Evolutionary conservation across 2,113 vertebrate species (phyloP).

Genomic region (Burhinus oedicnemus): DNA sequence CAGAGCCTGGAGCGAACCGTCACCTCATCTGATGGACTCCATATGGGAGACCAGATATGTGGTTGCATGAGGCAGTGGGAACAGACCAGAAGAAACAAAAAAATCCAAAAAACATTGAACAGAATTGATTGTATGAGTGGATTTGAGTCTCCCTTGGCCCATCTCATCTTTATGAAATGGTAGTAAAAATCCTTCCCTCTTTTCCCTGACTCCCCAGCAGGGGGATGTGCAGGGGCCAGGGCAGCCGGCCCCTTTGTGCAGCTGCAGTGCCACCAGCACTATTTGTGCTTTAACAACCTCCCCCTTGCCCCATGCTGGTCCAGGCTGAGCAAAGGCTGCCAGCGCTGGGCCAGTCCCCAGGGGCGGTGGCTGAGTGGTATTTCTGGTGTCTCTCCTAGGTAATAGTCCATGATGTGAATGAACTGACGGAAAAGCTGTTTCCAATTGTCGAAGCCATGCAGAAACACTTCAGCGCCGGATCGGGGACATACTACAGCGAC

Average conservation of each 20-base stretch:
- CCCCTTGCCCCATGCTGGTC: fast-evolving
- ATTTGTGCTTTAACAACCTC: background rate
- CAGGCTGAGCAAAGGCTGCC: background rate
- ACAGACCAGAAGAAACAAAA: background rate
- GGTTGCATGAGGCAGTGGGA: background rate
- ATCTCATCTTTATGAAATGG: background rate
- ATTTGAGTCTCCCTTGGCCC: background rate
- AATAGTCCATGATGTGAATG: slow-evolving; percentile 88
- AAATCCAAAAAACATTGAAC: background rate
- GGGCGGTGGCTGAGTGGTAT: fast-evolving
- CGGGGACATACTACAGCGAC: slow-evolving; percentile 93
- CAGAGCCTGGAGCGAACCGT: background rate
- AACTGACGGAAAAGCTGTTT: slow-evolving; percentile 89
- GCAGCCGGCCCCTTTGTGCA: background rate
- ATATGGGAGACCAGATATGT: background rate
- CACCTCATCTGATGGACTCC: background rate
- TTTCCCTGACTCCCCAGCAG: background rate
- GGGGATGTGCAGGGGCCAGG: fast-evolving
- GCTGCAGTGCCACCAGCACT: background rate
- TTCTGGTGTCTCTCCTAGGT: slow-evolving; percentile 76
- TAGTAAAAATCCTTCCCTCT: background rate
- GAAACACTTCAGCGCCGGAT: slow-evolving; percentile 95
- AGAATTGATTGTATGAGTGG: background rate
- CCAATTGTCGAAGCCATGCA: slow-evolving; percentile 94
- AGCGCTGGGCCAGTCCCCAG: background rate